Base-by-base conservation (phyloP, 1,140 invertebrate genomes). In the Bombus terrestris region DNA sequence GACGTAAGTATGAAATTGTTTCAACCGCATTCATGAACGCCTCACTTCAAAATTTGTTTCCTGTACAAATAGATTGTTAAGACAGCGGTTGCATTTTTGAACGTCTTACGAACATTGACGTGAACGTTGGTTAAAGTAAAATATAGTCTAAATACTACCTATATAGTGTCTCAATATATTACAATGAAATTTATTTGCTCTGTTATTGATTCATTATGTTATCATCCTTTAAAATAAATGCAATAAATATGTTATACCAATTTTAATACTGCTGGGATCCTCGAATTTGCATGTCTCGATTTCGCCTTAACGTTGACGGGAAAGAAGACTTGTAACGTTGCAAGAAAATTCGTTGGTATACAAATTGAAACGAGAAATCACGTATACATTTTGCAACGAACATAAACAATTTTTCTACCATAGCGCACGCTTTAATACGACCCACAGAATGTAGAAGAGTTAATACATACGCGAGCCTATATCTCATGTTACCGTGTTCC, bases 31-130 rank as follows among this genome's bases (percentile, higher is more conserved):
- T 66, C 15, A 66, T 9, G 32, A 66, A 35, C 15, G 2, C 2
- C 6, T 13, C 3, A 57, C 15, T 68, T 53, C 13, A 72, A 10
- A 35, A 71, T 18, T 25, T 3, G 10, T 62, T 32, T 62, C 28
- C 37, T 39, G 2, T 25, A 32, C 10, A 6, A 12, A 39, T n/a
- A 87, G 86, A 64, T 85, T 25, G 57, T 87, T 12, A 87, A 81
- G n/a, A 80, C 86, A 76, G 83, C 86, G 4, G 69, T 87, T 2
- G 72, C 76, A 22, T 85, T 81, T 47, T 43, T 76, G 18, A 89
- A 87, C 18, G 78, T 81, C 62, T 69, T 81, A 12, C 57, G 84
- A 35, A 82, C 79, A 25, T 6, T 86, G 62, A 86, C 79, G 22
- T 66, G 25, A 71, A 71, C 1, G 1, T 28, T 39, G 25, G 3